Base-by-base conservation (phyloP, 92 coral and sea anemone species). In the Palythoa grandiflora region DNA sequence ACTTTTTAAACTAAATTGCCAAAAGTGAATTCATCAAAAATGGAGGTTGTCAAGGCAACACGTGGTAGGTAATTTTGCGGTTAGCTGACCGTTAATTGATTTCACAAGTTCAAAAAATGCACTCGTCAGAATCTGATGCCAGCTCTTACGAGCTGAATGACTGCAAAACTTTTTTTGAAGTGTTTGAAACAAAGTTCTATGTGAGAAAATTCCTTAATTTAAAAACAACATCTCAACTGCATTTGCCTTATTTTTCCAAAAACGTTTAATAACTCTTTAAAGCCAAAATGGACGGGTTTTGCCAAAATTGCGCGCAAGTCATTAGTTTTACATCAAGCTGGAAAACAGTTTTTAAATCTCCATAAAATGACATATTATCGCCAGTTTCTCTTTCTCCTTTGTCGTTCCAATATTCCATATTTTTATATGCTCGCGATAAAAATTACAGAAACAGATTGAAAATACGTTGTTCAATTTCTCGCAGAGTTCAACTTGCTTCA, bases 401-500 rank as follows among this genome's bases (percentile, higher is more conserved):
- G 21, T 6, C 8, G 9, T 17, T 61, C 3, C 14, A 37, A 38
- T 8, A 8, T 12, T 39, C 16, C 15, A 10, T 47, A n/a, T 1
- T 47, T 47, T 75, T 17, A 16, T 28, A 1, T 17, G 7, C 38
- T 38, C 50, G 7, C 7, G 50, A 4, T 55, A 55, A 61, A n/a
- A 16, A 55, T 55, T 2, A 55, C 68, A 61, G 4, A n/a, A 44
- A 47, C 19, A 15, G 4, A 19, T 61, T 61, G 8, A 6, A 16
- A 48, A 75, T 47, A 5, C 3, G 9, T 63, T 20, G 16, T 11
- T 54, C 10, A 52, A 15, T 35, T 35, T 28, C 6, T 77, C 15
- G 17, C 83, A 77, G 83, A 77, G 48, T 77, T 51, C 40, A 77
- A 77, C 13, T 39, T 77, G 48, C 83, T 77, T 77, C 83, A 77